Evolutionary conservation across 2,797 vertebrate genomes (phyloP), one percentile per base, ranked within the genome.

Genomic region (Poeciliopsis gracilis): DNA sequence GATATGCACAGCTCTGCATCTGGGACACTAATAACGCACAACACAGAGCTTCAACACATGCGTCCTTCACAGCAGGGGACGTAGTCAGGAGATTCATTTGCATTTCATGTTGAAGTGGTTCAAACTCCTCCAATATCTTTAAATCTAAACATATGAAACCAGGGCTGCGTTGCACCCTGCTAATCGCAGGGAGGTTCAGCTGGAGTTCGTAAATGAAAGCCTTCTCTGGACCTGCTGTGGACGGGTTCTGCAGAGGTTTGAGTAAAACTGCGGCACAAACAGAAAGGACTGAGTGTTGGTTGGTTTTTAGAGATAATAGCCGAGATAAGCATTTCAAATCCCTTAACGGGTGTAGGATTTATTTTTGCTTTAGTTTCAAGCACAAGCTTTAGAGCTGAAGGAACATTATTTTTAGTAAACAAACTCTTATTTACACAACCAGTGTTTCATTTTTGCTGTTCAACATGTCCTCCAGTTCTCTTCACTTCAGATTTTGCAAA

Each of bases 91-190:
- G 38, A 75, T 47, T 66, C 13, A 36, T 86, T 80, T 78, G 59
- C 43, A 78, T 82, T 84, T 84, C 72, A 82, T 82, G 82, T 76
- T 79, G 76, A 76, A 83, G 73, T 28, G 41, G 73, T 36, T 77
- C 51, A 53, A 43, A 77, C 67, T 41, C 43, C 55, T 74, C 73
- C 11, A 28, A 78, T 85, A 83, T 86, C 73, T 78, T 72, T 69
- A 82, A 86, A 84, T 82, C 80, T 79, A 75, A 85, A 87, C 81
- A 85, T 61, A 15, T 47, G 10, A 83, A 84, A 90, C 84, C 55
- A 84, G 78, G 88, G 80, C 87, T 38, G 75, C 33, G 77, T 76
- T 83, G 76, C 82, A 83, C 82, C 73, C 73, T 51, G 45, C 25
- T 41, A 28, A 83, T 86, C 73, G 69, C 30, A 4, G 25, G 63